These are phyloP conservation scores for Rhysida immarginata DNA, from an alignment of 1,140 invertebrate genomes.

Conservation along the genomic window DNA sequence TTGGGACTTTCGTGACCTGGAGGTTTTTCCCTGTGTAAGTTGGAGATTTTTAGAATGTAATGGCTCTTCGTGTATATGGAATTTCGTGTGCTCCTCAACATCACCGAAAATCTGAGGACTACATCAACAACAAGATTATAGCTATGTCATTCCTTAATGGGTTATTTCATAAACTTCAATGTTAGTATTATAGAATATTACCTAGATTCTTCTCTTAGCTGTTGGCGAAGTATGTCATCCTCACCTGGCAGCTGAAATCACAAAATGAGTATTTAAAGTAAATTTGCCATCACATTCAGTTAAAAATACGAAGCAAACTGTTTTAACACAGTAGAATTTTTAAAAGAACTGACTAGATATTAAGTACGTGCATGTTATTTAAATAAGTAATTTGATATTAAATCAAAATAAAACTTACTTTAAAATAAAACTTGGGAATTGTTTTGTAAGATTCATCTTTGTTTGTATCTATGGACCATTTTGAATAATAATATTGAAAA, in stretches of 20 bases:
- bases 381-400: neutral
- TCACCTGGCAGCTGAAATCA: slow-evolving; percentile 45
- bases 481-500: slow-evolving; percentile 37
- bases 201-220: too few relatives aligned
- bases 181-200: too few relatives aligned
- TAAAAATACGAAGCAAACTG: slow-evolving; percentile 8
- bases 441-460: slow-evolving; percentile 19
- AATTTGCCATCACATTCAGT: neutral
- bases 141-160: too few relatives aligned
- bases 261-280: slow-evolving; percentile 6
- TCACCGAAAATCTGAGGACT: too few relatives aligned
- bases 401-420: slow-evolving; percentile 22
- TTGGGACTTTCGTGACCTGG: too few relatives aligned
- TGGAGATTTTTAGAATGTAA: too few relatives aligned
- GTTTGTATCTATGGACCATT: slow-evolving; percentile 36
- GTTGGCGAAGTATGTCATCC: slow-evolving; percentile 55
- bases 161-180: too few relatives aligned
- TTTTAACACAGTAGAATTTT: slow-evolving; percentile 5
- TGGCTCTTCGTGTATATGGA: too few relatives aligned
- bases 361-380: neutral
- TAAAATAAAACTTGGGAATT: slow-evolving; percentile 65
- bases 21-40: too few relatives aligned
- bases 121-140: too few relatives aligned
- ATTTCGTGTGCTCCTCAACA: too few relatives aligned
- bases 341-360: neutral